Base-by-base conservation (phyloP, 2,797 vertebrate genomes). In the Carapus acus region DNA sequence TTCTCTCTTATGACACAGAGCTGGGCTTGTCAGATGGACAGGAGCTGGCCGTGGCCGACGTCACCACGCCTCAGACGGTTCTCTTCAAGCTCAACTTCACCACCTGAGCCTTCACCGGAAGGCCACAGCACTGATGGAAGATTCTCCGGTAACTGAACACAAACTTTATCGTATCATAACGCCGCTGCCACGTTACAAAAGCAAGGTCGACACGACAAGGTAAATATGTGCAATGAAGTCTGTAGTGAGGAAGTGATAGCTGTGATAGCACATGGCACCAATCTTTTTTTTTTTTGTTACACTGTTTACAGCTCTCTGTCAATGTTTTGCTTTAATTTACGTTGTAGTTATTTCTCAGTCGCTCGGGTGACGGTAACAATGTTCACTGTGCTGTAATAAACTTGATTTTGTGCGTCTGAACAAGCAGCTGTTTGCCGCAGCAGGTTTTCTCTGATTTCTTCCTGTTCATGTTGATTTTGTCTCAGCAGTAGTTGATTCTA, bases 31-130 rank as follows among this genome's bases (percentile, higher is more conserved):
- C 94, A n/a, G 94, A 98, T 38, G 94, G 94, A 54, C 94, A 97
- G 77, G 96, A 98, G 48, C 88, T 98, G 39, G 94, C 94, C 1
- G 96, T 98, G 65, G 94, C 96, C 34, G 94, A 98, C 63, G 71
- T 97, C 78, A 98, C 94, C 52, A 96, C 94, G 8, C 94, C 94
- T 19, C 94, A 97, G 82, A 98, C 96, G 0, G 90, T 98, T 67
- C 85, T 98, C 52, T 98, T 98, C 86, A 97, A 94, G 76, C 93
- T 98, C 65, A 94, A 95, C 67, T 95, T 96, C 80, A 95, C 89
- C 43, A 80, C 88, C 81, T 96, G 89, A 88, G 52, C 48, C 12
- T 23, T 38, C 7, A 45, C 54, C 27, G 14, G 17, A 16, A 13
- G 21, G 11, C 49, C 24, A 41, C 51, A 20, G 57, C 69, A 60